Evolutionary conservation across 2,797 vertebrate genomes (phyloP).

Genomic region (Lepilemur septentrionalis): DNA sequence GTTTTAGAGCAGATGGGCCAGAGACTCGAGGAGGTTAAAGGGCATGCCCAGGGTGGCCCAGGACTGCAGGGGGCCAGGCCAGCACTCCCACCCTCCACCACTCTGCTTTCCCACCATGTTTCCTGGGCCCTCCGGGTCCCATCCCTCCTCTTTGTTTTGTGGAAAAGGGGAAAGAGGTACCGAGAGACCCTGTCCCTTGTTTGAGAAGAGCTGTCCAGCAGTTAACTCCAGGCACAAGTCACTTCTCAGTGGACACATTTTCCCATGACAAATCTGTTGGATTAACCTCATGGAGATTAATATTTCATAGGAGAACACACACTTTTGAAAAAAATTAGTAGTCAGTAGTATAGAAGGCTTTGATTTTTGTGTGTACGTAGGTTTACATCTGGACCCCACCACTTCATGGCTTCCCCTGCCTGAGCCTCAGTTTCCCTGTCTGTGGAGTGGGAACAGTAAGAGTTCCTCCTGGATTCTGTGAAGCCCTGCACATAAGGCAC

Average conservation of each 20-base stretch:
- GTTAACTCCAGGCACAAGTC: fast-evolving
- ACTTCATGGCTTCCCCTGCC: neutral
- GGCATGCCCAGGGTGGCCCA: neutral
- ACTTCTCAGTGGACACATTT: neutral
- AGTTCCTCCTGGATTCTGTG: neutral
- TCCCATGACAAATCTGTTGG: neutral
- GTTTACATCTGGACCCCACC: neutral
- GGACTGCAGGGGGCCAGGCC: neutral
- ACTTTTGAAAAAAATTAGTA: neutral
- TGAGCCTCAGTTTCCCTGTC: neutral
- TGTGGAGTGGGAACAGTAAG: neutral
- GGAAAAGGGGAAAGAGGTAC: neutral
- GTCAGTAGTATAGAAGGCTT: neutral
- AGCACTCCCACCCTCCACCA: fast-evolving
- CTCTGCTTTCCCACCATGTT: neutral
- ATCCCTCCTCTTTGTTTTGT: neutral
- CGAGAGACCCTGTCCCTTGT: neutral
- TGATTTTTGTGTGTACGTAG: neutral
- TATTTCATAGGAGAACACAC: neutral
- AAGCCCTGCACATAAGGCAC: fast-evolving
- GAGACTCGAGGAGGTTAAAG: neutral
- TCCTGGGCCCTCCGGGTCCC: neutral
- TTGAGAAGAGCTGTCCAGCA: neutral
- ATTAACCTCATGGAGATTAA: neutral
- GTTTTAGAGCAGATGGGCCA: neutral